A percentile compares a stretch with the other conserved stretches of the same genome.
These are phyloP conservation scores for Albula goreensis DNA, from an alignment of 2,113 vertebrate species.

Conservation along the genomic window DNA sequence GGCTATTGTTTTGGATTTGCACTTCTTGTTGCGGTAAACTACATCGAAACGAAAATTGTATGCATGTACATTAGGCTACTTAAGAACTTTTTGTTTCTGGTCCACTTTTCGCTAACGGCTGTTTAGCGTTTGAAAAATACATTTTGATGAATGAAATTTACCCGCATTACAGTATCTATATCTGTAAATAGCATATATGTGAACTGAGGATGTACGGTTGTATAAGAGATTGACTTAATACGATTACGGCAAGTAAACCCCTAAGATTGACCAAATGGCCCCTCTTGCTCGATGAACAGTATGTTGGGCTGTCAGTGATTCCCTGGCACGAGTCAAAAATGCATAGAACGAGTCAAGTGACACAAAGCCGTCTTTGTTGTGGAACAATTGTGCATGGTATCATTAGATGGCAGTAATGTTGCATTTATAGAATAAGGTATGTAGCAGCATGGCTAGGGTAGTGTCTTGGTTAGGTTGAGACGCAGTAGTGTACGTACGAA, in stretches of 20 bases:
- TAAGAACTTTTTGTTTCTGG: background rate
- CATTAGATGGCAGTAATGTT: constrained; percentile 60
- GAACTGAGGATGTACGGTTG: background rate
- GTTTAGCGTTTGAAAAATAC: background rate
- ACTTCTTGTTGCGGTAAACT: no score
- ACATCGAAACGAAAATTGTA: no score
- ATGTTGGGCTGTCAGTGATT: background rate
- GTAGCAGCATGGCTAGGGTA: constrained; percentile 4
- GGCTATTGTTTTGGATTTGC: no score
- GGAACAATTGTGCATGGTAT: background rate
- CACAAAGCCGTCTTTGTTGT: background rate
- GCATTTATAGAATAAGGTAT: background rate
- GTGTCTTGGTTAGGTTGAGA: background rate
- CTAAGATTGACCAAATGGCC: constrained; percentile 32
- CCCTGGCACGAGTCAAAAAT: background rate
- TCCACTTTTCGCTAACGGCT: background rate
- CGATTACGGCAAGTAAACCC: constrained; percentile 38
- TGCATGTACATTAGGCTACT: background rate
- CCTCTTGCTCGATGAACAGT: background rate
- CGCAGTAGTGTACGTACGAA: background rate
- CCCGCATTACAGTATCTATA: background rate
- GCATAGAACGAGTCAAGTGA: background rate
- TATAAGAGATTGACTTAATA: constrained; percentile 54
- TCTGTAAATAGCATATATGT: background rate
- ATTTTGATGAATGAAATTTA: background rate